phyloP scores from a whole-genome alignment of 2,888 invertebrate genomes.

The Agrochola lychnidis region DNA sequence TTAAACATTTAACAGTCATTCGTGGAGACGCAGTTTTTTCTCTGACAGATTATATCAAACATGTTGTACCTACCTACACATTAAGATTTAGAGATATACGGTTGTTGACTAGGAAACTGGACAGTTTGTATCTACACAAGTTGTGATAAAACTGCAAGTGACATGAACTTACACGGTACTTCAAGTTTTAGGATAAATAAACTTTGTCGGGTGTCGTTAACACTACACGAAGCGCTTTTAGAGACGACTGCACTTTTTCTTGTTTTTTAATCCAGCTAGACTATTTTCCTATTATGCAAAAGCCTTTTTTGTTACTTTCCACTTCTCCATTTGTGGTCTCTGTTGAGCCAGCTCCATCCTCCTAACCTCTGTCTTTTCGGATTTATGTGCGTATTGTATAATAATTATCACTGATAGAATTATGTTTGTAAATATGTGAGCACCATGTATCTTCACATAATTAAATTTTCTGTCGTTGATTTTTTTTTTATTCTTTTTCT shows the following conservation, averaged over 20 bases:
- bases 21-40: slow-evolving; percentile 29
- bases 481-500: no score
- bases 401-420: no score
- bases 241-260: neutral
- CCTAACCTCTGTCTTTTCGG: no score
- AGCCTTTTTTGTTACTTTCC: neutral
- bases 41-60: slow-evolving; percentile 39
- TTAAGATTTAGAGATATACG: slow-evolving; percentile 50
- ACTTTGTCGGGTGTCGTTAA: neutral
- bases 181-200: slow-evolving; percentile 23
- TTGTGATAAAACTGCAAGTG: slow-evolving; percentile 37
- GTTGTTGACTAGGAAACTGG: slow-evolving; percentile 19
- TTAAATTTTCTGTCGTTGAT: no score
- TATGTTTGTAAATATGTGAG: no score
- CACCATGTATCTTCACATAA: no score
- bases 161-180: slow-evolving; percentile 11
- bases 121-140: slow-evolving; percentile 13
- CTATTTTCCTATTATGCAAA: no score
- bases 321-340: neutral
- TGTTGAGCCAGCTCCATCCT: neutral
- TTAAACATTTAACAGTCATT: slow-evolving; percentile 24
- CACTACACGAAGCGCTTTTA: slow-evolving; percentile 8
- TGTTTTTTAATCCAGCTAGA: neutral
- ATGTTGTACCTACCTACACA: slow-evolving; percentile 15
- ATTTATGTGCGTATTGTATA: no score